A percentile compares a stretch with the other conserved stretches of the same genome.
phyloP scores from a whole-genome alignment of 2,113 vertebrate genomes.

The Grallaria varia region DNA sequence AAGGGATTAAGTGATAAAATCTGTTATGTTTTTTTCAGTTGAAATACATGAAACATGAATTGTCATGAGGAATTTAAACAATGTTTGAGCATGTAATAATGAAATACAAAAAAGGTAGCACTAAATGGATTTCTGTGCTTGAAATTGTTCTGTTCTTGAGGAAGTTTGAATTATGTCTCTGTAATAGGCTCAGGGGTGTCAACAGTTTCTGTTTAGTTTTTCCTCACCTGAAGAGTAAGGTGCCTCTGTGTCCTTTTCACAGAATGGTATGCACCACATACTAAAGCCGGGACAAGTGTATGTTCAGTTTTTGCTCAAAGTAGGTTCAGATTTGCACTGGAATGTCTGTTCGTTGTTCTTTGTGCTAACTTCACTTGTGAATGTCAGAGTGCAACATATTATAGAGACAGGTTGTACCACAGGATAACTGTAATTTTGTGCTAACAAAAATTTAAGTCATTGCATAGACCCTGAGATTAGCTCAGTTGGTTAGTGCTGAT shows the following conservation, averaged over 20 bases:
- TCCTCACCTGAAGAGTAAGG: neutral
- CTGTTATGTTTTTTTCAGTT: neutral
- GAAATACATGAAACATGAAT: neutral
- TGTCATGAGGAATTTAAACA: neutral
- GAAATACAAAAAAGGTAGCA: neutral
- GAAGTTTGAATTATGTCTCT: neutral
- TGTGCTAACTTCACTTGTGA: neutral
- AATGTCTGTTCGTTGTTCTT: accelerated
- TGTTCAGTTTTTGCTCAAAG: neutral
- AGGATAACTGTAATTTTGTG: neutral
- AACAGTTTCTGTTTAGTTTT: neutral
- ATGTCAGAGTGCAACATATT: neutral
- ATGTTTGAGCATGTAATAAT: neutral
- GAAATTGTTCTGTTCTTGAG: neutral
- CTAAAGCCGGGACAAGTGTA: neutral
- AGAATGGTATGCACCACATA: neutral
- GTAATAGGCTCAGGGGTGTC: neutral
- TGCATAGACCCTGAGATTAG: neutral
- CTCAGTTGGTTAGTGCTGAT: neutral
- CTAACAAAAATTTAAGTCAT: neutral
- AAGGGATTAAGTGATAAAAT: neutral
- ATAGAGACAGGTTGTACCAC: neutral
- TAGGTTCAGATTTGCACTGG: neutral
- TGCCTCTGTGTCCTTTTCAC: neutral
- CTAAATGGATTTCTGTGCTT: neutral